These are phyloP conservation scores for Myotis planiceps DNA, from an alignment of 2,797 vertebrate species.

Conservation along the genomic window DNA sequence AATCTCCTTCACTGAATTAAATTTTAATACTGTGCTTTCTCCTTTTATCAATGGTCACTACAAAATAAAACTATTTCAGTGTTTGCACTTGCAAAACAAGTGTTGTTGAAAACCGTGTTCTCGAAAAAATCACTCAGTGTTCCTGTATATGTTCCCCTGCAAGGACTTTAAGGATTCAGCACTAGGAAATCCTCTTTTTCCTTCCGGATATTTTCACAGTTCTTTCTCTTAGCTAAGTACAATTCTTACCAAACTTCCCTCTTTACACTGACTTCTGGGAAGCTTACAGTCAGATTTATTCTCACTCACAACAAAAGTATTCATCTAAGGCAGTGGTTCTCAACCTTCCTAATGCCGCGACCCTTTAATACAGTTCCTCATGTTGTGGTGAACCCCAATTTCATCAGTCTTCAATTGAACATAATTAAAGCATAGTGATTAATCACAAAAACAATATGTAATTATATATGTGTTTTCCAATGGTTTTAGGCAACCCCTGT, in stretches of 20 bases:
- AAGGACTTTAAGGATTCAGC: not conserved
- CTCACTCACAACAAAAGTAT: not conserved
- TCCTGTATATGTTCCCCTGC: too few species aligned
- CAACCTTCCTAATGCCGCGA: too few species aligned
- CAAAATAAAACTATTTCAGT: not conserved
- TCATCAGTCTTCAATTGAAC: too few species aligned
- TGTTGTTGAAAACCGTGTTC: not conserved
- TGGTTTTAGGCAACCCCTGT: too few species aligned
- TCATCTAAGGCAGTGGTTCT: not conserved
- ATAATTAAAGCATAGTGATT: too few species aligned
- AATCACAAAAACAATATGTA: too few species aligned
- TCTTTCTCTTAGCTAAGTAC: not conserved
- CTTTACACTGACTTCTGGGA: not conserved
- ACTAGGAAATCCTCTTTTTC: not conserved
- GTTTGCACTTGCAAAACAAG: constrained; percentile 12
- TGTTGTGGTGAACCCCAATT: too few species aligned
- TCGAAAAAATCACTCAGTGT: not conserved
- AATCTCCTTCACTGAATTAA: not conserved
- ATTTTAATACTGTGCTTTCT: not conserved
- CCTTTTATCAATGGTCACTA: not conserved
- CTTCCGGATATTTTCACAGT: not conserved
- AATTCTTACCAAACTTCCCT: not conserved
- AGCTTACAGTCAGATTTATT: not conserved
- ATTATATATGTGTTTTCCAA: too few species aligned
- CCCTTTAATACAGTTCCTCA: too few species aligned